Evolutionary conservation across 1,140 invertebrate genomes (phyloP), one percentile per base, ranked within the genome.

Genomic region (Ostrea denselamellosa): DNA sequence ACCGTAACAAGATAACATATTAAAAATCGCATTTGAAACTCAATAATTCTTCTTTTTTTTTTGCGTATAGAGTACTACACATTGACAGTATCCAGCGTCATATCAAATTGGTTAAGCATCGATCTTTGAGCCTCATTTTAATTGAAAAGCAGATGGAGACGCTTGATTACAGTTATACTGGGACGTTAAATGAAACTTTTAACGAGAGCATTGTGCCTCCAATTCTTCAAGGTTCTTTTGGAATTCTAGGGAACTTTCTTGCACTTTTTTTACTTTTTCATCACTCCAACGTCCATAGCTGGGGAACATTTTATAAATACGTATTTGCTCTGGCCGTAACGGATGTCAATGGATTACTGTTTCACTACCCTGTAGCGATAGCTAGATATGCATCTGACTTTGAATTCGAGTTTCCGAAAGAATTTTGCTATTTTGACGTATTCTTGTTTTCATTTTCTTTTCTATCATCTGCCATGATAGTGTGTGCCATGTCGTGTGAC

Each of bases 401-500:
- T 17, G 88, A 87, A 85, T 93, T 91, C 91, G 85, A 92, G 17
- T 92, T 91, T 25, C 92, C 93, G 34, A 34, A 88, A 54, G 14
- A 88, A 54, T 83, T 94, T 88, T 92, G 93, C 89, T 87, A 93
- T 58, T 94, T 93, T 87, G 92, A 93, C 84, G 93, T 93, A 5
- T 95, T 95, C 89, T 91, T 94, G 85, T 92, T 95, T 89, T 93
- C 94, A 62, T 92, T 93, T 65, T 92, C 94, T 44, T 93, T 94
- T 34, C 85, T 94, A 58, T 90, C 94, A 9, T 95, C 95, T 0
- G 92, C 94, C 19, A 91, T 93, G 52, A 94, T 94, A 19, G 93
- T 95, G 28, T 93, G 93, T n/a, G 92, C 93, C 25, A 95, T 95
- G 94, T 94, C 94, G 19, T 65, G 94, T 2, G 95, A 95, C 90